Evolutionary conservation across 2,888 invertebrate genomes (phyloP).

Genomic region (Sericinus montela): DNA sequence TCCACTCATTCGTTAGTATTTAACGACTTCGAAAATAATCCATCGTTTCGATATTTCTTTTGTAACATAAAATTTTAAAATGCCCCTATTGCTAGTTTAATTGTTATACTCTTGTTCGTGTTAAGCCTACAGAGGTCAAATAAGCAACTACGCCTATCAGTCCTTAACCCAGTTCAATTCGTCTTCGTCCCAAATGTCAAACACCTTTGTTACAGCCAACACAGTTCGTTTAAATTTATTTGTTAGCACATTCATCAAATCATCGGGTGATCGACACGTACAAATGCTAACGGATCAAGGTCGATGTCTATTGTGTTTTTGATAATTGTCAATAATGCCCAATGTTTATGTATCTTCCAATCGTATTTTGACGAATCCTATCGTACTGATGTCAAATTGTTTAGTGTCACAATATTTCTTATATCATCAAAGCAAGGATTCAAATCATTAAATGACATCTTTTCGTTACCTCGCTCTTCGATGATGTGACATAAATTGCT

Average conservation of each 20-base stretch:
- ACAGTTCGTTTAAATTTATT: conserved; percentile 8
- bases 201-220: conserved; percentile 33
- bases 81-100: not conserved
- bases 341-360: not conserved
- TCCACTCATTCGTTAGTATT: no score
- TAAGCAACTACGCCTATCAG: conserved; percentile 23
- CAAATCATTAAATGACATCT: not conserved
- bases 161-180: conserved; percentile 62
- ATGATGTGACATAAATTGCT: no score
- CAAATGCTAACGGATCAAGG: conserved; percentile 66
- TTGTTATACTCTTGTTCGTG: not conserved
- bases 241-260: conserved; percentile 19
- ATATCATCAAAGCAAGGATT: not conserved
- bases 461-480: not conserved
- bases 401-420: not conserved
- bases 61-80: not conserved
- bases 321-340: conserved; percentile 21
- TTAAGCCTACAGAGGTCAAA: conserved; percentile 18
- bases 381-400: not conserved
- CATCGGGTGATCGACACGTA: conserved; percentile 44
- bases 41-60: no score
- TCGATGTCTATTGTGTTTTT: conserved; percentile 31
- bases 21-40: no score
- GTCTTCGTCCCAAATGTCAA: conserved; percentile 55
- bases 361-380: no score